Base-by-base conservation (phyloP, 2,888 invertebrate genomes). In the Protonemura montana region DNA sequence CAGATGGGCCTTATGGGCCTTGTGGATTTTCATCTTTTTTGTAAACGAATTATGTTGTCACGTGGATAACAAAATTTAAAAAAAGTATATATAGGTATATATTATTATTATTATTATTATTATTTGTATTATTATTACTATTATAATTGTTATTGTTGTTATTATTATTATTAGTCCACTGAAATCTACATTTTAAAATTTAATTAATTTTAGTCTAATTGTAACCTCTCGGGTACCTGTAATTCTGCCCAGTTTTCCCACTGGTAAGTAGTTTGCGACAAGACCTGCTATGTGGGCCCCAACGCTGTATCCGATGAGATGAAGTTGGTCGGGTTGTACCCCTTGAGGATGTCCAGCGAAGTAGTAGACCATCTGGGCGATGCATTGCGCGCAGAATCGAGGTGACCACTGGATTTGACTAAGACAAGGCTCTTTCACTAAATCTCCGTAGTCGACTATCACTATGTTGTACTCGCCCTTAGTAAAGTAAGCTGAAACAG, bases 231-330 rank as follows among this genome's bases (percentile, higher is more conserved):
- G 41, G 6, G 41, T 91, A 93, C 96, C 97, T 88, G 97, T 97
- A 85, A 97, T 97, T 89, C 97, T 93, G 29, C 97, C 97, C 85
- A 97, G 92, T 91, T 96, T 97, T 76, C 96, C 96, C 89, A 95
- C 93, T 16, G 88, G 88, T 76, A 97, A 90, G 89, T 95, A 95
- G 90, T 97, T 97, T 76, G 97, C 96, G 0, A 96, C 95, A 80
- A 97, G 92, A 0, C 97, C 97, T 5, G 96, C 95, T 87, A 97
- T 97, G 89, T 97, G 97, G 0, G 97, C 97, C 0, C 97, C 97
- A 29, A 97, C 96, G 90, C 97, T 97, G 91, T 97, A 97, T 0
- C 97, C 97, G 86, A 97, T 95, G 0, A 97, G 93, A 90, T 97
- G 97, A 59, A 97, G 90, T 87, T 94, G 93, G 90, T 96, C 95